Conservation (phyloP, 1,140 invertebrate genomes). For the Planococcus citri region DNA sequence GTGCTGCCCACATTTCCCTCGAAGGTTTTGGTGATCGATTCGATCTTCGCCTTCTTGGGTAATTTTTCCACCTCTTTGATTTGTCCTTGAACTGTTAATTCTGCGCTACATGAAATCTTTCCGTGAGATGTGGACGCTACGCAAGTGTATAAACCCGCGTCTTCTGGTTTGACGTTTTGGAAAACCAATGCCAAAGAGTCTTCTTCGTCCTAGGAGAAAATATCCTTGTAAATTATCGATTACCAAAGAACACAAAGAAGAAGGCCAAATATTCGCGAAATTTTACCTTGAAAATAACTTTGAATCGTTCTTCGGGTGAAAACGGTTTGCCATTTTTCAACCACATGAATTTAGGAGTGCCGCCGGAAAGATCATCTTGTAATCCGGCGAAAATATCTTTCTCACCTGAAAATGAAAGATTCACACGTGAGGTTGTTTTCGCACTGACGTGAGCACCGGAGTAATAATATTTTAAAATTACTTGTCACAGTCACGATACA, state of each 20-base stretch:
- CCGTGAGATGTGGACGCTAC: slow-evolving; percentile 83
- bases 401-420: slow-evolving; percentile 51
- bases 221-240: slow-evolving; percentile 12
- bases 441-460: neutral
- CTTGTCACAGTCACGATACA: slow-evolving; percentile 66
- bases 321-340: slow-evolving; percentile 78
- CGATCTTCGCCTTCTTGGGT: slow-evolving; percentile 63
- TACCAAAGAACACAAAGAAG: neutral
- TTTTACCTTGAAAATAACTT: slow-evolving; percentile 62
- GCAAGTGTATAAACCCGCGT: slow-evolving; percentile 88
- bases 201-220: slow-evolving; percentile 56
- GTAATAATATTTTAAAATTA: slow-evolving; percentile 28
- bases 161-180: slow-evolving; percentile 83
- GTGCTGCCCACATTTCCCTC: slow-evolving; percentile 71
- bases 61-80: slow-evolving; percentile 67
- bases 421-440: neutral
- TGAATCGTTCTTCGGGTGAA: slow-evolving; percentile 84
- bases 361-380: slow-evolving; percentile 43
- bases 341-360: slow-evolving; percentile 76
- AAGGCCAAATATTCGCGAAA: neutral
- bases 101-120: slow-evolving; percentile 85
- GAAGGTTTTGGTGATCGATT: slow-evolving; percentile 56
- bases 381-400: slow-evolving; percentile 64
- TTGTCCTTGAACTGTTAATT: slow-evolving; percentile 77
- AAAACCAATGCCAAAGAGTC: slow-evolving; percentile 84